These are phyloP conservation scores for Mus minutoides DNA, from an alignment of 2,797 vertebrate species.

Conservation along the genomic window DNA sequence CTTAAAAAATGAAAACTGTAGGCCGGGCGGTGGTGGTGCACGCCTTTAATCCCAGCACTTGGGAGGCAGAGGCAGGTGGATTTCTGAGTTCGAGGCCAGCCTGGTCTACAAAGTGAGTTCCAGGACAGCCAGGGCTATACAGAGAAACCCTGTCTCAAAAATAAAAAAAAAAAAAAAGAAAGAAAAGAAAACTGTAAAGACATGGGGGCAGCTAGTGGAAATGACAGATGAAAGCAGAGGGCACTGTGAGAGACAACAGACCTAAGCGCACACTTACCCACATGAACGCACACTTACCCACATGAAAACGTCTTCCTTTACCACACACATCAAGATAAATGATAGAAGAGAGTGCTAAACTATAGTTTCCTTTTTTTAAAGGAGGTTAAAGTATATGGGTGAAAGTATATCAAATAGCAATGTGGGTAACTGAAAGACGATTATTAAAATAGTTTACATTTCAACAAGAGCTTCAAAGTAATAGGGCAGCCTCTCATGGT, in stretches of 20 bases:
- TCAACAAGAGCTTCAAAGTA: background rate
- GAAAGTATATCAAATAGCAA: constrained; percentile 20
- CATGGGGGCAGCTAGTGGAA: background rate
- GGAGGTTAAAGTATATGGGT: background rate
- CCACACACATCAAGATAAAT: background rate
- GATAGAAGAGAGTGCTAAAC: background rate
- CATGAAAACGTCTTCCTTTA: background rate
- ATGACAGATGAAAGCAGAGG: background rate
- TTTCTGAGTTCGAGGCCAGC: too few species aligned
- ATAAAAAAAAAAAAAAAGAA: too few species aligned
- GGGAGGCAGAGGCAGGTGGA: too few species aligned
- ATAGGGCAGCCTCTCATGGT: background rate
- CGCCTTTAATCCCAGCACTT: too few species aligned
- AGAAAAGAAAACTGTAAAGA: background rate
- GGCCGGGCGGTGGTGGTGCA: too few species aligned
- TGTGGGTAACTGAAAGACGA: background rate
- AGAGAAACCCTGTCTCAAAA: too few species aligned
- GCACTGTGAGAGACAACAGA: background rate
- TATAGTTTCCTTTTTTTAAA: background rate
- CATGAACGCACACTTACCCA: background rate
- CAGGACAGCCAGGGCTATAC: too few species aligned
- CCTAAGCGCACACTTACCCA: background rate
- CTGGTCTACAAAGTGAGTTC: too few species aligned
- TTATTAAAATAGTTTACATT: constrained; percentile 19
- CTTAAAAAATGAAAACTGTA: background rate